Evolutionary conservation across 2,888 invertebrate genomes (phyloP), one percentile per base, ranked within the genome.

Genomic region (Patella depressa): DNA sequence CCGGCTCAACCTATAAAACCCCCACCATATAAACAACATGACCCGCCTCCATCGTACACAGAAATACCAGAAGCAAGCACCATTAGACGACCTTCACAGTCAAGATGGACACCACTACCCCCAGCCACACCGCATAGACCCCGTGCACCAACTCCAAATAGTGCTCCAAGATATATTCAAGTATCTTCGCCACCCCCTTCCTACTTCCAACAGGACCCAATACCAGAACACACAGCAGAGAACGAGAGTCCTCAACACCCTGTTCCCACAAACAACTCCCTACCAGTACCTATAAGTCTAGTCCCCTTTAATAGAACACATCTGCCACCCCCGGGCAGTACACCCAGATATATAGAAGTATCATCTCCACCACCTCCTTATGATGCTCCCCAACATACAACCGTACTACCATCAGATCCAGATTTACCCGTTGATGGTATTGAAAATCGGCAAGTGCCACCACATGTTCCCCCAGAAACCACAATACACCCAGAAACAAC

Each of bases 1-100:
- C 65, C 65, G 24, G 65, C 65, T 11, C 65, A 65, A 24, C 65
- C 65, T 65, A 14, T 65, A 15, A 65, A 65, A 65, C 65, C 65
- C 19, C 65, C 65, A 3, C 65, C 65, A 19, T 65, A 65, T 65
- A 65, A 65, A 65, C 19, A 65, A 24, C 24, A 65, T 65, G 65
- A 65, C 14, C 65, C 65, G 24, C 65, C 65, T 12, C 65, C 65
- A 11, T 65, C 65, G 3, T 65, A 65, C 65, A 65, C 65, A 24
- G 65, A 65, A 14, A 9, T 19, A 24, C 24, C 65, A 24, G 65
- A 24, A 24, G 24, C 24, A 12, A 24, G 19, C 19, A 3, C 24
- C 19, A 24, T 12, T 15, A 24, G 19, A 19, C 65, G 24, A 65
- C 65, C 65, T 24, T 24, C 24, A 12, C 9, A 14, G 15, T 11